These are phyloP conservation scores for Enteromius trimaculatus DNA, from an alignment of 2,797 vertebrate species.

Conservation along the genomic window DNA sequence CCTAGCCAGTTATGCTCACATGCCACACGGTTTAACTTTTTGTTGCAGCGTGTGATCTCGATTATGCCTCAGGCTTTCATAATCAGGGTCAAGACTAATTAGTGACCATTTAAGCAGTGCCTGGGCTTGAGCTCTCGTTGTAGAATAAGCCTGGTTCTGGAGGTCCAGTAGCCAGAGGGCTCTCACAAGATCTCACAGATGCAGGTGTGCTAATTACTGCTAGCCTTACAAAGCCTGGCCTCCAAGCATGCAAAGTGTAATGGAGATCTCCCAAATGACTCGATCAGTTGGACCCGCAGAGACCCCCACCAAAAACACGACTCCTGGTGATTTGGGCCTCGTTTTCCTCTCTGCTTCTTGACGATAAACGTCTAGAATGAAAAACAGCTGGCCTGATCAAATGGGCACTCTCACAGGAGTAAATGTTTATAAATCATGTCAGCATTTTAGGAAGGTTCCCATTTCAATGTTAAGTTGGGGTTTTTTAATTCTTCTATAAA, in stretches of 20 bases:
- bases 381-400: slow-evolving; percentile 78
- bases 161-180: slow-evolving; percentile 55
- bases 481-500: slow-evolving; percentile 61
- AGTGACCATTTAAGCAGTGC: slow-evolving; percentile 26
- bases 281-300: slow-evolving; percentile 69
- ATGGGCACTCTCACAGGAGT: slow-evolving; percentile 67
- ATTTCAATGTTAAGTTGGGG: slow-evolving; percentile 56
- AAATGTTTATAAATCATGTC: slow-evolving; percentile 68
- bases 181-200: slow-evolving; percentile 56
- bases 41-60: slow-evolving; percentile 43
- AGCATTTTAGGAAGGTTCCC: slow-evolving; percentile 60
- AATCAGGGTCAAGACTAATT: slow-evolving; percentile 57
- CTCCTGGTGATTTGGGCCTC: slow-evolving; percentile 66
- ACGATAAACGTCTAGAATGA: slow-evolving; percentile 73
- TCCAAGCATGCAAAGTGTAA: slow-evolving; percentile 64
- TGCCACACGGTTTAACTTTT: slow-evolving; percentile 18
- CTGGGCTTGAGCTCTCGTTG: slow-evolving; percentile 20
- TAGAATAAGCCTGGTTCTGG: slow-evolving; percentile 44
- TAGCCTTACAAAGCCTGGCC: slow-evolving; percentile 62
- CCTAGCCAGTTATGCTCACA: slow-evolving; percentile 37
- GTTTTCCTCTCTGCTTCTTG: slow-evolving; percentile 72
- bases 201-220: slow-evolving; percentile 71
- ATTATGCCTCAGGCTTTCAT: slow-evolving; percentile 45
- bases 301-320: slow-evolving; percentile 64
- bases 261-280: slow-evolving; percentile 71